Base-by-base conservation (phyloP, 2,113 vertebrate species). In the Percina caprodes region DNA sequence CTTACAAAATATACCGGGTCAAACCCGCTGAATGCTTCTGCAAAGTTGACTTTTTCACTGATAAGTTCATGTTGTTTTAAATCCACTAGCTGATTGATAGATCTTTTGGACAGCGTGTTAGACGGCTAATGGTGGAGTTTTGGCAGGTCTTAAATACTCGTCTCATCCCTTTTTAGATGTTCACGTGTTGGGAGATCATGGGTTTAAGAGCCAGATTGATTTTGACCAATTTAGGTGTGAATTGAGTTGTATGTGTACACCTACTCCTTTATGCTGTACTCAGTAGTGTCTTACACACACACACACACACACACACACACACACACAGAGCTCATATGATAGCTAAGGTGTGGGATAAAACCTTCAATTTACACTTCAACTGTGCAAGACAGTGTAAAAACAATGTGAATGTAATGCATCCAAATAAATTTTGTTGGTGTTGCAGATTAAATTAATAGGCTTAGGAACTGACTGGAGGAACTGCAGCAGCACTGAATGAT, bases 371-470 rank as follows among this genome's bases (percentile, higher is more conserved):
- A 54, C 67, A 39, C 67, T 35, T 52, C 11, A 52, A 39, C 19
- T 23, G 49, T 54, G 49, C 49, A 15, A 52, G 67, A 69, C 26
- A 67, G 16, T 67, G 16, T 18, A 48, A 74, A 66, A 68, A 73
- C 63, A 60, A 42, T 45, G 45, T 62, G 21, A 74, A 19, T 6
- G 4, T 23, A 63, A 54, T 52, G 45, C 56, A 48, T 61, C 21
- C 56, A 69, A 69, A 56, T 62, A 60, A 54, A 68, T 84, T 75
- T 51, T 59, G 70, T 71, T 62, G 42, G 24, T 77, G 77, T 68
- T 62, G 68, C 33, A 72, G 78, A 74, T 69, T 74, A 70, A 62
- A 87, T 75, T 73, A 77, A 77, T 61, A 69, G 77, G 60, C 61
- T 65, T 54, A 69, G 24, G 65, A 69, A 52, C 39, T 62, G 68